Base-by-base conservation (phyloP, 2,888 invertebrate genomes). In the Lepidochitona cinerea region DNA sequence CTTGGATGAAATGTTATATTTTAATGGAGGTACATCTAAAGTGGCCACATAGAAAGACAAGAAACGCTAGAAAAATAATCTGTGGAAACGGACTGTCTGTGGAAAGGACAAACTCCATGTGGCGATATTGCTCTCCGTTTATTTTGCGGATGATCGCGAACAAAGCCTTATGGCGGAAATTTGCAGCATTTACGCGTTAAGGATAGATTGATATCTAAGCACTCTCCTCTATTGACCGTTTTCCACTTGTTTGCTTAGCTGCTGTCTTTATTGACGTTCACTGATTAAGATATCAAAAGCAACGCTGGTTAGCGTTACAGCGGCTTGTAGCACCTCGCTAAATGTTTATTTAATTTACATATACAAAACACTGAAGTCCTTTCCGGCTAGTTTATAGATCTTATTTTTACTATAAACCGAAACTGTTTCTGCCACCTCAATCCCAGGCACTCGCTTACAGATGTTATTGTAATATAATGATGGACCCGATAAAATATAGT, bases 1-100 rank as follows among this genome's bases (percentile, higher is more conserved):
- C 32, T 26, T 23, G 26, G 23, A 29, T 59, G 59, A 59, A 59
- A 59, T 59, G 59, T 59, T 59, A 59, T 59, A 59, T 59, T 59
- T 59, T 59, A 59, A 59, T 59, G 59, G 59, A 59, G 23, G 23
- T 49, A 2, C 49, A 23, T 18, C 18, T 23, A 23, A 49, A 49
- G 23, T 49, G 49, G 49, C 7, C 18, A 23, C n/a, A 18, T 49
- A 23, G 49, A 49, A 49, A 49, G 7, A n/a, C n/a, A 23, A 49
- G 49, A 49, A n/a, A 18, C 49, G 3, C 2, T n/a, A 49, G 49
- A 49, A 18, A 49, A 49, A 49, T 49, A 49, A 49, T 49, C 23
- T 23, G 3, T 49, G 23, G 49, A 49, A 49, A 49, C 49, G 23
- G 23, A 49, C 49, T 23, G 2, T n/a, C 23, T 18, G 49, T 23